These are phyloP conservation scores for Harpagoxenus sublaevis DNA, from an alignment of 2,888 invertebrate species.

Conservation along the genomic window DNA sequence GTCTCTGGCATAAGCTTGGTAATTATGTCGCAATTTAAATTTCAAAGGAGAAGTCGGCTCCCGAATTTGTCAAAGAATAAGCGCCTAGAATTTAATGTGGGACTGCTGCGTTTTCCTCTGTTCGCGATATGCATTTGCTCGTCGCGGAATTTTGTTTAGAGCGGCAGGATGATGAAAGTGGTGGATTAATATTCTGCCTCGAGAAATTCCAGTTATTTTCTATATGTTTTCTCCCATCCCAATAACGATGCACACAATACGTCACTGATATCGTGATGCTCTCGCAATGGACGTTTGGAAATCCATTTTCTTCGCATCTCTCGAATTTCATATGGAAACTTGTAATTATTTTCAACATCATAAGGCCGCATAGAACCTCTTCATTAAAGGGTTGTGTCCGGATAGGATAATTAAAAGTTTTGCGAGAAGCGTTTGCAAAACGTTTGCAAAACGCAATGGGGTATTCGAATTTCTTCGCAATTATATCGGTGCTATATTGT, in stretches of 20 bases:
- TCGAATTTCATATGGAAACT: conserved; percentile 69
- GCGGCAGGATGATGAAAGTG: conserved; percentile 8
- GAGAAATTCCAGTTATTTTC: conserved; percentile 51
- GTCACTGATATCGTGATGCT: conserved; percentile 35
- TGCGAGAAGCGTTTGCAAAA: conserved; percentile 53
- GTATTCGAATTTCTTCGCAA: conserved; percentile 60
- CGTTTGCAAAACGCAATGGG: conserved; percentile 49
- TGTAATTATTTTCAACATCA: conserved; percentile 78
- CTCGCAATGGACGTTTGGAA: conserved; percentile 21
- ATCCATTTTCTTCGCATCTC: conserved; percentile 11
- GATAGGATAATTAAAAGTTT: conserved; percentile 79
- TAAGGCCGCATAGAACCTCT: conserved; percentile 63
- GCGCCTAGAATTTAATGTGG: conserved; percentile 2
- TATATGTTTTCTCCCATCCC: neutral
- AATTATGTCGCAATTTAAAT: conserved; percentile 35
- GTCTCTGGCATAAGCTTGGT: neutral
- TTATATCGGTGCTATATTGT: conserved; percentile 8
- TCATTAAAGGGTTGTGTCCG: conserved; percentile 73
- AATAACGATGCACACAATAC: conserved; percentile 21
- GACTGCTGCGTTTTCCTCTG: neutral
- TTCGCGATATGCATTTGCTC: conserved; percentile 9
- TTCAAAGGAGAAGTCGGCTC: conserved; percentile 10
- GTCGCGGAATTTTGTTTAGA: conserved; percentile 27
- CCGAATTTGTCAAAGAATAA: conserved; percentile 30
- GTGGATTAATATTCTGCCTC: conserved; percentile 56